Evolutionary conservation across 2,888 invertebrate genomes (phyloP), one percentile per base, ranked within the genome.

Genomic region (Amblyjoppa fuscipennis): DNA sequence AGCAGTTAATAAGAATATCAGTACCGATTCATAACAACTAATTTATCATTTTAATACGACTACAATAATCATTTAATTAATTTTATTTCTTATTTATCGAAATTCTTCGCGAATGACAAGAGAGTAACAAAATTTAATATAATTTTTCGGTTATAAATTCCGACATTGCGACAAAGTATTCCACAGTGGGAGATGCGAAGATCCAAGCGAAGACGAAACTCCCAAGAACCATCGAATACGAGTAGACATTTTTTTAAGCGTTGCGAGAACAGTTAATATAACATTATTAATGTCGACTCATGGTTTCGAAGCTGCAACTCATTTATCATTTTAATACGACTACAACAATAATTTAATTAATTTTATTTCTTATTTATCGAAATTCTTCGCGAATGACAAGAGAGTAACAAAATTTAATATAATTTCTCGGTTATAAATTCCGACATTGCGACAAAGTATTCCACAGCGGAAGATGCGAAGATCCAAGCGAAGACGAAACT

Each of bases 141-240:
- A 41, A 41, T 41, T 9, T 41, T 9, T 41, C 41, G 41, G 2
- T 11, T 2, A 9, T 9, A 41, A 41, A 41, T 25, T 7, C 6
- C 20, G 6, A 20, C 56, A 25, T 3, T 56, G 25, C 9, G 9
- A 56, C 25, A 56, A 20, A 6, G 0, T 56, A 20, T 20, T 56
- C 9, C 9, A 9, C 2, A 56, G 13, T n/a, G 51, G n/a, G 20
- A 64, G 70, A 66, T 66, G 53, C 34, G 41, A 45, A 73, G 71
- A 79, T 79, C 76, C 83, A 80, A 83, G 76, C 80, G 83, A 49
- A 11, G 49, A 49, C 16, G 11, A 49, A 49, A 13, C 49, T 3
- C 4, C 16, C 13, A 16, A 34, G 34, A 34, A 0, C 5, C 34
- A 34, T 34, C 34, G 6, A 34, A 6, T 34, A 6, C 5, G 34